Evolutionary conservation across 2,888 invertebrate genomes (phyloP).

Genomic region (Steinernema carpocapsae): DNA sequence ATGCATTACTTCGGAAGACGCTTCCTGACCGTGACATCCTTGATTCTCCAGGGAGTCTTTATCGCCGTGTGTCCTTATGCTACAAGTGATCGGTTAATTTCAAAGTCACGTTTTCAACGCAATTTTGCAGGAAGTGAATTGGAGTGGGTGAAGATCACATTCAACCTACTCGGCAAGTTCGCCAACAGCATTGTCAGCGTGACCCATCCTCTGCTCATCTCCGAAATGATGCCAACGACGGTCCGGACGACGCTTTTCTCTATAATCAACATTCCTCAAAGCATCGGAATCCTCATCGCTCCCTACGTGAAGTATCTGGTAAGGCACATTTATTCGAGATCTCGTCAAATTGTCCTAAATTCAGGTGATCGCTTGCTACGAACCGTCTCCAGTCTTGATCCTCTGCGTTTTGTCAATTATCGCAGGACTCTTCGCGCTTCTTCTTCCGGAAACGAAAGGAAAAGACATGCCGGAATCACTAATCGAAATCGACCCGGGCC

Average conservation of each 20-base stretch:
- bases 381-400: constrained; percentile 12
- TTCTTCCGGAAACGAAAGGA: constrained; percentile 37
- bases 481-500: constrained; percentile 36
- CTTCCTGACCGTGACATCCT: constrained; percentile 29
- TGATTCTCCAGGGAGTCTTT: constrained; percentile 37
- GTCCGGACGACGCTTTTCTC: constrained; percentile 7
- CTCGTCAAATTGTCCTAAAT: not conserved
- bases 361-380: constrained; percentile 14
- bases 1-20: constrained; percentile 40
- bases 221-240: constrained; percentile 42
- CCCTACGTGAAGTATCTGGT: constrained; percentile 41
- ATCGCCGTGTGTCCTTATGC: constrained; percentile 36
- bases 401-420: constrained; percentile 23
- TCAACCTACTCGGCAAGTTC: constrained; percentile 37
- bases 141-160: constrained; percentile 32
- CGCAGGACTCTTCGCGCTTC: constrained; percentile 10
- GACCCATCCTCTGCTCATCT: constrained; percentile 39
- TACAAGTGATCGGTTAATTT: not conserved
- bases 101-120: not conserved
- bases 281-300: constrained; percentile 39
- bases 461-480: constrained; percentile 38
- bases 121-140: constrained; percentile 37
- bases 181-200: constrained; percentile 37
- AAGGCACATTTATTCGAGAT: not conserved
- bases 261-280: constrained; percentile 36